Evolutionary conservation across 2,113 vertebrate genomes (phyloP), one percentile per base, ranked within the genome.

Genomic region (Rousettus leschenaultii): DNA sequence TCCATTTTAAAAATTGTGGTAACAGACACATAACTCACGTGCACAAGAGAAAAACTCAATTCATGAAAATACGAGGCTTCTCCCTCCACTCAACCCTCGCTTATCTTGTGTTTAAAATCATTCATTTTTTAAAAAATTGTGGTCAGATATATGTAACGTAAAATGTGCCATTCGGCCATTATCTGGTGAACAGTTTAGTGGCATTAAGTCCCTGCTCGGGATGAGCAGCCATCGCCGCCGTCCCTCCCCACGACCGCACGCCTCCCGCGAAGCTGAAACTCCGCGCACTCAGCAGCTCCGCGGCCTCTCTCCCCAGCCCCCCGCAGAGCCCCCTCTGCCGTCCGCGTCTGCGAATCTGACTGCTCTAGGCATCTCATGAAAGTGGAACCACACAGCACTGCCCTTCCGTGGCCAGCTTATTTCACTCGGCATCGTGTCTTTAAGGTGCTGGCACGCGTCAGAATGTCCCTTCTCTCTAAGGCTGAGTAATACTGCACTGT

Each of bases 291-390:
- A n/a, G 6, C 11, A 12, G 24, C 28, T 55, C 26, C 28, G 2
- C 3, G 24, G 3, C 8, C 59, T 26, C 14, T 1, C 7, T 19
- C 3, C 6, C 40, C 30, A 24, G n/a, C 6, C n/a, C 35, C 35
- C 28, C 15, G 65, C 83, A 22, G 12, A 22, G 7, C 16, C 24
- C n/a, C 8, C 18, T 10, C 26, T 57, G 30, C 35, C 22, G 55
- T 40, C 63, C 6, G 26, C 22, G 16, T 18, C 33, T 38, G 11
- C 19, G 26, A 30, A 21, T 71, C 5, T 5, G 11, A 38, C 7
- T 12, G 2, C 30, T 14, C 45, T 21, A 40, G 16, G 51, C 0
- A 55, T 3, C 24, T 55, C 48, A 14, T 1, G 4, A 7, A 38
- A 40, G 35, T 21, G 35, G 35, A 71, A 30, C 43, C 66, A 33